Evolutionary conservation across 2,113 vertebrate genomes (phyloP).

Genomic region (Daboia siamensis): DNA sequence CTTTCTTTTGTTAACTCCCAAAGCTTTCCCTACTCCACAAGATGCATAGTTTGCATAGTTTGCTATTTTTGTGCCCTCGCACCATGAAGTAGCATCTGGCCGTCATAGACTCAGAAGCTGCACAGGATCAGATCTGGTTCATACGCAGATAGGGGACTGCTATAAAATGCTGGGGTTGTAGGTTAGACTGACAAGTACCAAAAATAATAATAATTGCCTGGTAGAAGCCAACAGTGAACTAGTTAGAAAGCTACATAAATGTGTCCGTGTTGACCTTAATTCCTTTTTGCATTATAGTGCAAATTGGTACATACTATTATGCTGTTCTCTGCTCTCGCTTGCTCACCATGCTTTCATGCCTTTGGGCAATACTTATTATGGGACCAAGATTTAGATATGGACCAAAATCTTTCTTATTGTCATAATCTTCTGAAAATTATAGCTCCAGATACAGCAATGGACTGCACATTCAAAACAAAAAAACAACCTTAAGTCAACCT

Average conservation of each 20-base stretch:
- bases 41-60: not conserved
- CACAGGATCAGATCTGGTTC: not conserved
- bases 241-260: not conserved
- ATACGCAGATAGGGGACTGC: not conserved
- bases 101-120: not conserved
- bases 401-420: conserved; percentile 18
- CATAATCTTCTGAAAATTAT: not conserved
- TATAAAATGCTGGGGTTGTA: not conserved
- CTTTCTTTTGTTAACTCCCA: conserved; percentile 17
- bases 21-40: not conserved
- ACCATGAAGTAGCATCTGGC: not conserved
- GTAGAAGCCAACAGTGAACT: not conserved
- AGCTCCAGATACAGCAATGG: conserved; percentile 11
- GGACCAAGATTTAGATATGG: not conserved
- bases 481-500: not conserved
- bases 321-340: not conserved
- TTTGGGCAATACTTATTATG: not conserved
- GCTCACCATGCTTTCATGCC: not conserved
- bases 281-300: not conserved
- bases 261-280: not conserved
- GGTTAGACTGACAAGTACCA: not conserved
- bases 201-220: not conserved
- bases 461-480: not conserved
- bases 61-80: not conserved
- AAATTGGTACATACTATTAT: not conserved